phyloP scores from a whole-genome alignment of 2,113 vertebrate genomes.

The human (Homo sapiens) region DNA sequence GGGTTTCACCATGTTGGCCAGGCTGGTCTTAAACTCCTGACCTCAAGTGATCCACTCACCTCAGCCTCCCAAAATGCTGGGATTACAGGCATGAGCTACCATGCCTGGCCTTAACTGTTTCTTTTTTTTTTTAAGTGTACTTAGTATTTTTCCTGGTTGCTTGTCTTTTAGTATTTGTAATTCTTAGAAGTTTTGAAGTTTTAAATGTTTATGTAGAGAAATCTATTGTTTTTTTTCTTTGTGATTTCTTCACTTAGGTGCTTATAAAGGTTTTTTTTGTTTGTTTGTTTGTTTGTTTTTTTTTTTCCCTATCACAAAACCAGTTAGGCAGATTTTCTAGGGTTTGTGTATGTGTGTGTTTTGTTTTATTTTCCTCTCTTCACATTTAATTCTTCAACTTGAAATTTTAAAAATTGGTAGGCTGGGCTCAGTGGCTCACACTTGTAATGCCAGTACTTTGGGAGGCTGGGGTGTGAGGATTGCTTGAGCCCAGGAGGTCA shows the following conservation, averaged over 20 bases:
- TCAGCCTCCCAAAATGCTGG: too few relatives aligned
- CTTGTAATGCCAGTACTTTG: too few relatives aligned
- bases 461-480: too few relatives aligned
- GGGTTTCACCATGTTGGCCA: too few relatives aligned
- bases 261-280: neutral
- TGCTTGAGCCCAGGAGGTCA: too few relatives aligned
- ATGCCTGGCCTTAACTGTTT: too few relatives aligned
- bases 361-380: neutral
- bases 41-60: too few relatives aligned
- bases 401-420: neutral
- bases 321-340: neutral
- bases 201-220: neutral
- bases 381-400: neutral
- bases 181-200: neutral
- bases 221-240: neutral
- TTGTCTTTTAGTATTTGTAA: neutral
- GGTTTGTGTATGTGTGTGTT: neutral
- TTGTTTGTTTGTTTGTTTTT: too few relatives aligned
- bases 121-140: neutral
- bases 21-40: too few relatives aligned
- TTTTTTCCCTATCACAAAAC: neutral
- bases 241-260: neutral
- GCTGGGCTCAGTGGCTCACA: too few relatives aligned
- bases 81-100: too few relatives aligned
- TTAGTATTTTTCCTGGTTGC: neutral